phyloP scores from a whole-genome alignment of 2,888 invertebrate species.

The Erannis defoliaria region DNA sequence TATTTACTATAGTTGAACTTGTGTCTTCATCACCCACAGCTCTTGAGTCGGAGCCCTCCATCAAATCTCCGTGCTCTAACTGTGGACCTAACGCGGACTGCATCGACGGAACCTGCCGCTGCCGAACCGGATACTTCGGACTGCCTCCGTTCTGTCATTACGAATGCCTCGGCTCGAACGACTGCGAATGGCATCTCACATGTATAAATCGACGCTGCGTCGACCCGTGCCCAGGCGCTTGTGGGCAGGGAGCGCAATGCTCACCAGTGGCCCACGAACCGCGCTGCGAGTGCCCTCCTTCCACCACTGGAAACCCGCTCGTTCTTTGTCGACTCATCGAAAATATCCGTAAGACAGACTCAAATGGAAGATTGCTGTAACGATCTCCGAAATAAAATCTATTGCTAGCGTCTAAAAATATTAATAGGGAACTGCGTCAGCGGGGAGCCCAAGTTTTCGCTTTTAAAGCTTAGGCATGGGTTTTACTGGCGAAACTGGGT shows the following conservation, averaged over 20 bases:
- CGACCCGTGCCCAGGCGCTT: conserved; percentile 92
- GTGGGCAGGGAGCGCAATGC: conserved; percentile 91
- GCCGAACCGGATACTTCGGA: conserved; percentile 89
- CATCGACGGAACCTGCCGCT: conserved; percentile 89
- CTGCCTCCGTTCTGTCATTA: conserved; percentile 91
- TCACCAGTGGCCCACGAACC: conserved; percentile 90
- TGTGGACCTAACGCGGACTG: conserved; percentile 93
- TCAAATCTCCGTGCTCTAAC: conserved; percentile 87
- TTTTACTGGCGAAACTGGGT: conserved; percentile 79
- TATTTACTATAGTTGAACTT: conserved; percentile 1
- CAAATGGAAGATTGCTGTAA: conserved; percentile 71
- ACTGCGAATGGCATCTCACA: conserved; percentile 89
- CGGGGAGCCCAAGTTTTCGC: conserved; percentile 71
- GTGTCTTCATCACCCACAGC: conserved; percentile 27
- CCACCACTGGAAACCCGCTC: conserved; percentile 92
- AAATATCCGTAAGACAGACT: conserved; percentile 79
- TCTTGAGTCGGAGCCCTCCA: conserved; percentile 63
- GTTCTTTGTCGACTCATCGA: conserved; percentile 87
- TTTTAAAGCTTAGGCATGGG: conserved; percentile 86
- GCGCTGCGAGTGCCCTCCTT: conserved; percentile 89
- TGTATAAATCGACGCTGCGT: conserved; percentile 91
- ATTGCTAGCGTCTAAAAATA: conserved; percentile 40
- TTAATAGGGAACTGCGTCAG: conserved; percentile 47
- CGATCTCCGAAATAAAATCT: conserved; percentile 31
- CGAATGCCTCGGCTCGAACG: conserved; percentile 90